Percentiles rank a stretch among this genome's conserved stretches.
These are phyloP conservation scores for Galerucella nymphaeae DNA, from an alignment of 2,888 invertebrate genomes.

Conservation along the genomic window DNA sequence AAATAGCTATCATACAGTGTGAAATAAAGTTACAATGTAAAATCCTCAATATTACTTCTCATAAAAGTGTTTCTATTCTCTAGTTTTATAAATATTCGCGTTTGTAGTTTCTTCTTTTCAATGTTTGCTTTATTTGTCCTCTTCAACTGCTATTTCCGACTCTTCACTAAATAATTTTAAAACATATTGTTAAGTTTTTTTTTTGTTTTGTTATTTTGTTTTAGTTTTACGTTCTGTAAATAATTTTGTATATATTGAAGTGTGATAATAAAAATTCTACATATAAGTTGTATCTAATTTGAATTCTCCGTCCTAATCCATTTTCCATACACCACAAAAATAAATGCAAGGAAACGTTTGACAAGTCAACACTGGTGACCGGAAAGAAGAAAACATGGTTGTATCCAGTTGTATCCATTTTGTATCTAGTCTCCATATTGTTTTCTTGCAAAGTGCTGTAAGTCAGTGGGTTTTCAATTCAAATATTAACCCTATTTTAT, in stretches of 20 bases:
- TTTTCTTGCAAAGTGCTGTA: no score
- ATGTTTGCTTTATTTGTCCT: conserved; percentile 22
- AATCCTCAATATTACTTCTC: no score
- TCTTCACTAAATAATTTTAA: conserved; percentile 1
- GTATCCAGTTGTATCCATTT: no score
- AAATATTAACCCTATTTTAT: no score
- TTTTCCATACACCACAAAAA: background rate
- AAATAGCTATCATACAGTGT: background rate
- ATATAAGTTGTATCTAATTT: background rate
- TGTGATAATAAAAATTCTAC: conserved; percentile 24
- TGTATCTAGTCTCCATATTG: no score
- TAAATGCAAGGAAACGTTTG: background rate
- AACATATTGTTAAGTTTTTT: conserved; percentile 20
- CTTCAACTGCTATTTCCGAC: conserved; percentile 30
- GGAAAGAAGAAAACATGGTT: no score
- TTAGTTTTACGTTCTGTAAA: conserved; percentile 28
- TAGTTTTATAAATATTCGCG: conserved; percentile 1
- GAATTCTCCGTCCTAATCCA: background rate
- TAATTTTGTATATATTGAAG: conserved; percentile 23
- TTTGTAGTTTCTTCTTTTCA: conserved; percentile 18
- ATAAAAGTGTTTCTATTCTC: no score
- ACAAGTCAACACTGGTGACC: no score
- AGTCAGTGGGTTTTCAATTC: no score
- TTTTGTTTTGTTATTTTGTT: conserved; percentile 24
- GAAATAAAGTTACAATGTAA: background rate